Percentiles rank a stretch among this genome's conserved stretches.
Conservation (phyloP, 2,113 vertebrate species). For the Hystrix cristata region DNA sequence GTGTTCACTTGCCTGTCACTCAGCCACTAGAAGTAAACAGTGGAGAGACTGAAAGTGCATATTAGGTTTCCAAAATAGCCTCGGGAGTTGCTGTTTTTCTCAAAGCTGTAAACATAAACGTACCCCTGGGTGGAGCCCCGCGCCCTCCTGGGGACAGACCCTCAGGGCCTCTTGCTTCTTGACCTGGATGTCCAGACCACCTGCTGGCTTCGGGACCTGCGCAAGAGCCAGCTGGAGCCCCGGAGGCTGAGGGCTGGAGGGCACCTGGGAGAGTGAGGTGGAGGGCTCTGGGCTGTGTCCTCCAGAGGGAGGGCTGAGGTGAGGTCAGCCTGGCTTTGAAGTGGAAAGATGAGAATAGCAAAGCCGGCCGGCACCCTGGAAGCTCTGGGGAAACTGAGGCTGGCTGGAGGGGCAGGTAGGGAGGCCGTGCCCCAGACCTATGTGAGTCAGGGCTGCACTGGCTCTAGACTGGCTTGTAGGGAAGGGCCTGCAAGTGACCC, state of each 20-base stretch:
- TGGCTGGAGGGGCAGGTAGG: background rate
- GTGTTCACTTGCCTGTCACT: background rate
- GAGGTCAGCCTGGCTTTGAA: background rate
- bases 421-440: background rate
- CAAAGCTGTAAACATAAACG: conserved; percentile 81
- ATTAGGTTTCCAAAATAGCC: conserved; percentile 83
- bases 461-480: background rate
- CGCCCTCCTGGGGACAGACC: conserved; percentile 1
- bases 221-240: background rate
- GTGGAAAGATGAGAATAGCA: background rate
- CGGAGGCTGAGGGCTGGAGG: background rate
- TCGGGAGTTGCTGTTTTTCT: conserved; percentile 58
- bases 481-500: background rate
- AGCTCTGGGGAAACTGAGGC: conserved; percentile 11
- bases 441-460: background rate
- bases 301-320: background rate
- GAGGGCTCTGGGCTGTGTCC: background rate
- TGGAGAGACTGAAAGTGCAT: conserved; percentile 59
- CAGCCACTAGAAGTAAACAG: conserved; percentile 63
- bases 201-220: background rate
- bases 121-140: conserved; percentile 53
- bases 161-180: background rate
- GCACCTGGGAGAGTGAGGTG: background rate
- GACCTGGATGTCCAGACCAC: background rate
- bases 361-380: background rate